Evolutionary conservation across 2,888 invertebrate genomes (phyloP), one percentile per base, ranked within the genome.

Genomic region (Toxonevra muliebris): DNA sequence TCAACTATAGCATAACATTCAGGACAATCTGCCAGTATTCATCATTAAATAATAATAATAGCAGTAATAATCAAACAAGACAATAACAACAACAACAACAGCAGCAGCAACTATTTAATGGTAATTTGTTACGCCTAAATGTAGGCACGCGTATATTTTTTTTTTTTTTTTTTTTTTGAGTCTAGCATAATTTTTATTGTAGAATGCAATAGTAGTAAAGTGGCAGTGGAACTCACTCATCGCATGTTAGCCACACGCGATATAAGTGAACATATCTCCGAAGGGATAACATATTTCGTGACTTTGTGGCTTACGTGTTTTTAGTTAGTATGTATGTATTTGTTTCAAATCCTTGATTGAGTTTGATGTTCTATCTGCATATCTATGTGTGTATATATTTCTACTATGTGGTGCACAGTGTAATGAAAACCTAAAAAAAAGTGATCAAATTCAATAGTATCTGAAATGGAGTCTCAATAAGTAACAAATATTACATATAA

Each of bases 51-150:
- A 65, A 30, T 30, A 30, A 30, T 30, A 30, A 30, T 30, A 7
- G 30, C 30, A 30, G 7, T 30, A 30, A 69, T 66, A 68, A 71
- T 68, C 65, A 69, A 53, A 43, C 43, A 20, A 61, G 48, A 54
- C 58, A 48, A 12, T 43, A 54, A 40, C 50, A 58, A 40, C 45
- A 54, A 40, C 50, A 58, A 40, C 45, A 57, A 60, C 15, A 65
- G 63, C 65, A 64, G 59, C 55, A 61, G 53, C 60, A 65, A 63
- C 60, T 68, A 57, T 70, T 69, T 68, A 70, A 59, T 66, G 65
- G 74, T 75, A 76, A 78, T 78, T 79, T 78, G 79, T 77, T 78
- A 77, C 79, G 79, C 77, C 78, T 78, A 79, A 79, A 79, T 74
- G 76, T 76, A 75, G 77, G 76, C 79, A 79, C 79, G 78, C 77